Evolutionary conservation across 2,797 vertebrate species (phyloP), one percentile per base, ranked within the genome.

Genomic region (Sebastes elongatus): DNA sequence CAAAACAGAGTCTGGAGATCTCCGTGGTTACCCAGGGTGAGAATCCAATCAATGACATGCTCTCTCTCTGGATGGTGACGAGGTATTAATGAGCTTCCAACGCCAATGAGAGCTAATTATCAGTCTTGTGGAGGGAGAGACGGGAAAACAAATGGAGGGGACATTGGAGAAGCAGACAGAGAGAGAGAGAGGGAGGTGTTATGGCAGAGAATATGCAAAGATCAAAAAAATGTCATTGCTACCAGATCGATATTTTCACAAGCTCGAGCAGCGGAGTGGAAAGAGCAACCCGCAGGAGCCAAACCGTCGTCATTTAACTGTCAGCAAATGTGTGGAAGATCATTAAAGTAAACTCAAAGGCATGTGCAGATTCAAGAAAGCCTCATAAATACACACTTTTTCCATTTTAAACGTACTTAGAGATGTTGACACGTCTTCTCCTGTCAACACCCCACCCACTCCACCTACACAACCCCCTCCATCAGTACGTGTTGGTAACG

Each of bases 71-170:
- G 86, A 93, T 86, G 74, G 83, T 89, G 92, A 90, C 84, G 80
- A 92, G 85, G 82, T 92, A 92, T 92, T 95, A 94, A 95, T 93
- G 92, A 93, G 92, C 92, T 92, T 89, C 90, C 88, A 88, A 84
- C 35, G 62, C 89, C 90, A 90, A 90, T 87, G 89, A 90, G 88
- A 91, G 85, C 87, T 93, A 93, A 95, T 95, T 94, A 95, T 92
- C 81, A 89, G 81, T 60, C 76, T 87, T 88, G 67, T 81, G 71
- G 78, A 88, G 61, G 35, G 57, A 81, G 59, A 63, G 33, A 46
- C 60, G 59, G 25, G 16, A 55, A 55, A 71, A 85, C 42, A 81
- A 84, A 88, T 55, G 25, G 33, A 28, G 22, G 55, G 38, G 25
- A 57, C 22, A 60, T 5, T 35, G 13, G 8, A 71, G 18, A 73